Evolutionary conservation across 2,797 vertebrate genomes (phyloP), one percentile per base, ranked within the genome.

Genomic region (Microcaecilia unicolor): DNA sequence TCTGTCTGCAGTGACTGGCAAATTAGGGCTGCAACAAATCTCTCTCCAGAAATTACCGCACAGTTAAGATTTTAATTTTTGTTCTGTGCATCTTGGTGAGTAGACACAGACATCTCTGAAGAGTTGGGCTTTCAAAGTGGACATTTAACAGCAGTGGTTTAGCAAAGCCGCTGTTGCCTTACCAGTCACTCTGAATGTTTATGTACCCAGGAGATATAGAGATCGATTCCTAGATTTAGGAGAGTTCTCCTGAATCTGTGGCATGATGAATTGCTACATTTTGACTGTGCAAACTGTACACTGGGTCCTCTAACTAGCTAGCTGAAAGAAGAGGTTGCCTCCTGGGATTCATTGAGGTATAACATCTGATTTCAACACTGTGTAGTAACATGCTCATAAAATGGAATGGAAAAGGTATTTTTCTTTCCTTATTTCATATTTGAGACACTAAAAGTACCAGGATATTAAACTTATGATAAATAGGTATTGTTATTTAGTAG

Each of bases 1-100:
- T 82, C 84, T 85, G 54, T 86, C 78, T 84, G 80, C 82, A 87
- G 86, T 73, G 58, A 71, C 70, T 81, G 70, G 79, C 80, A 90
- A 92, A 91, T 88, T 86, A 93, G 74, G 76, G 83, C 66, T 64
- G 64, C 72, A 69, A 76, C 73, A 76, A 87, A 84, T 79, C 84
- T 90, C 85, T 90, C 82, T 78, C 87, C 64, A 73, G 66, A 85
- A 69, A 70, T 75, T 57, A 58, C 60, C 35, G 51, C 27, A n/a
- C n/a, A n/a, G n/a, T n/a, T n/a, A n/a, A n/a, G n/a, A n/a, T n/a
- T n/a, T n/a, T n/a, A n/a, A n/a, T n/a, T n/a, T n/a, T n/a, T n/a
- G n/a, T n/a, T n/a, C n/a, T n/a, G n/a, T n/a, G n/a, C n/a, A n/a
- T n/a, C n/a, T n/a, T n/a, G n/a, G n/a, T n/a, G n/a, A n/a, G n/a